These are phyloP conservation scores for Boleophthalmus pectinirostris DNA, from an alignment of 2,113 vertebrate genomes.

Conservation along the genomic window DNA sequence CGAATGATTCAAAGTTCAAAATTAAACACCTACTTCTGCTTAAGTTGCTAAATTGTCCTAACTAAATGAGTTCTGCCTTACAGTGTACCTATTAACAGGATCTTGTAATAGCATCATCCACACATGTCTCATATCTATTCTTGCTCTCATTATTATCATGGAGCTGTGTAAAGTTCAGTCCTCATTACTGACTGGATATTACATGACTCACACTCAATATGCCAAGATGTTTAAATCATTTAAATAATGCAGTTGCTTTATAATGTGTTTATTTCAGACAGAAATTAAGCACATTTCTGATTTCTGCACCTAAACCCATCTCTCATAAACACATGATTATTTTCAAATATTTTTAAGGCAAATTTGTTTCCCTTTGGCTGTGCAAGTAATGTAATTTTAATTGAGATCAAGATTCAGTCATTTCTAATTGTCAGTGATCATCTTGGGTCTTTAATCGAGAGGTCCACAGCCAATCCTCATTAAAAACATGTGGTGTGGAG, in stretches of 20 bases:
- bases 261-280: background rate
- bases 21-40: background rate
- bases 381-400: too few species aligned
- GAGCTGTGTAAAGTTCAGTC: constrained; percentile 15
- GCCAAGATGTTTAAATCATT: background rate
- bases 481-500: too few species aligned
- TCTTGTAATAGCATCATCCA: background rate
- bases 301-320: too few species aligned
- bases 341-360: background rate
- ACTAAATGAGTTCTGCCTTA: background rate
- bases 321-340: too few species aligned
- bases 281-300: background rate
- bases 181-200: constrained; percentile 23
- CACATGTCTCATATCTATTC: background rate
- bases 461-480: too few species aligned
- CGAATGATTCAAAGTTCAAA: background rate
- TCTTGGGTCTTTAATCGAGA: too few species aligned
- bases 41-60: background rate
- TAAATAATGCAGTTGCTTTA: background rate
- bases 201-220: constrained; percentile 25
- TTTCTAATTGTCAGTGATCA: too few species aligned
- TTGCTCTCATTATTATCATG: constrained; percentile 12
- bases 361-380: too few species aligned
- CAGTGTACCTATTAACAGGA: constrained; percentile 7
- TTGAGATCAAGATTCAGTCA: too few species aligned